Evolutionary conservation across 2,113 vertebrate species (phyloP).

Genomic region (Bubo scandiacus): DNA sequence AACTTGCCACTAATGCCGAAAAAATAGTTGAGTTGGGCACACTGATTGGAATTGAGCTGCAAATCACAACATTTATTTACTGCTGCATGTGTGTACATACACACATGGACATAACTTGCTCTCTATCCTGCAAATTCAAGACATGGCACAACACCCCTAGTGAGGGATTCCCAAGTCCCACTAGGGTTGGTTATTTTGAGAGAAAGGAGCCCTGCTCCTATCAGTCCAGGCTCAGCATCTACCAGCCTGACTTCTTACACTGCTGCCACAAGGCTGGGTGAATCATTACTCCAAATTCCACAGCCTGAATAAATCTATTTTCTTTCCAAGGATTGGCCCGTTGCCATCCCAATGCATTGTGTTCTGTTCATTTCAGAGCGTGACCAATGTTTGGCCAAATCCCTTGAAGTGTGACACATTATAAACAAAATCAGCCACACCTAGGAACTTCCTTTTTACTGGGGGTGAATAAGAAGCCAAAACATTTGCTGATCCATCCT

Average conservation of each 20-base stretch:
- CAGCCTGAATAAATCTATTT: not conserved
- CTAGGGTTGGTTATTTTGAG: fast-evolving
- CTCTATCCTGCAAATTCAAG: not conserved
- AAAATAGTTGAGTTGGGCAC: not conserved
- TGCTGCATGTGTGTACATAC: not conserved
- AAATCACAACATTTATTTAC: not conserved
- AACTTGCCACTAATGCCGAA: not conserved
- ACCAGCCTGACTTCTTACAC: not conserved
- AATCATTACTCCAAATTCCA: not conserved
- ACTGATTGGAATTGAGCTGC: not conserved
- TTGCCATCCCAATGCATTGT: not conserved
- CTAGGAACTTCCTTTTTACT: not conserved
- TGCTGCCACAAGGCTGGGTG: not conserved
- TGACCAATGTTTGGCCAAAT: not conserved
- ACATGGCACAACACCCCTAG: not conserved
- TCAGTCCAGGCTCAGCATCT: not conserved
- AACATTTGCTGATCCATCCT: not conserved
- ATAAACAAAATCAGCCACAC: not conserved
- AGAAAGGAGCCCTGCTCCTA: not conserved
- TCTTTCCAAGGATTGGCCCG: not conserved
- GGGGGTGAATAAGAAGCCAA: not conserved
- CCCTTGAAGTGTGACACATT: fast-evolving
- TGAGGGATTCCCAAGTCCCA: not conserved
- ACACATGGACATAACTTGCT: not conserved
- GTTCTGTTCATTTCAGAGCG: not conserved